phyloP scores from a whole-genome alignment of 2,888 invertebrate genomes.

The Saturnia pavonia region DNA sequence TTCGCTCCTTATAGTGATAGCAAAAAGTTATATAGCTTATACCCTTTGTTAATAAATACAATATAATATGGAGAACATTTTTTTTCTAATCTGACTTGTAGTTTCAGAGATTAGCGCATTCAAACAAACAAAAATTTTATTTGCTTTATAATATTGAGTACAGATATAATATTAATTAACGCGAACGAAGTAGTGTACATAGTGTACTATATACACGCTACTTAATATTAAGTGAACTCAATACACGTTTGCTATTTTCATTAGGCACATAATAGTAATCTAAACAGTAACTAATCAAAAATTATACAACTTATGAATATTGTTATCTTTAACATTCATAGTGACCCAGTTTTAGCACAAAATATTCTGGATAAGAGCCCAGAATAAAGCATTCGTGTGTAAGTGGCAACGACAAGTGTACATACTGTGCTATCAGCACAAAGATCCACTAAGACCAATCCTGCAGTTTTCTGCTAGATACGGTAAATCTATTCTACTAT shows the following conservation, averaged over 20 bases:
- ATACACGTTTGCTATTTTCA: not conserved
- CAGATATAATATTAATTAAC: no score
- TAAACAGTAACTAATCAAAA: not conserved
- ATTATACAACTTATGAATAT: not conserved
- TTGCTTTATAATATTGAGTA: no score
- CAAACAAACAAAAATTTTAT: no score
- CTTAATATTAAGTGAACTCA: not conserved
- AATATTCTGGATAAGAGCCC: slow-evolving; percentile 46
- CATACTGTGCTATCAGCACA: slow-evolving; percentile 32
- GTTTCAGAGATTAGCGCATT: no score
- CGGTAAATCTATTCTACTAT: slow-evolving; percentile 11
- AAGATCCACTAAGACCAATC: slow-evolving; percentile 1
- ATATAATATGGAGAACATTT: no score
- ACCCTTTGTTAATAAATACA: no score
- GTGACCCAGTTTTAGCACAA: slow-evolving; percentile 26
- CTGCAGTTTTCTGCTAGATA: slow-evolving; percentile 9
- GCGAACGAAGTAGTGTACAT: no score
- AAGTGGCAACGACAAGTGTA: slow-evolving; percentile 55
- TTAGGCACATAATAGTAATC: not conserved
- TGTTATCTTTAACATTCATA: not conserved
- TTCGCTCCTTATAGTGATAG: no score
- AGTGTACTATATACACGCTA: not conserved
- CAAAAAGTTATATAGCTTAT: no score
- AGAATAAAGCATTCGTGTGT: slow-evolving; percentile 55
- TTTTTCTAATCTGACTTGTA: no score